Conservation (phyloP, 2,888 invertebrate species). For the Cancer borealis region DNA sequence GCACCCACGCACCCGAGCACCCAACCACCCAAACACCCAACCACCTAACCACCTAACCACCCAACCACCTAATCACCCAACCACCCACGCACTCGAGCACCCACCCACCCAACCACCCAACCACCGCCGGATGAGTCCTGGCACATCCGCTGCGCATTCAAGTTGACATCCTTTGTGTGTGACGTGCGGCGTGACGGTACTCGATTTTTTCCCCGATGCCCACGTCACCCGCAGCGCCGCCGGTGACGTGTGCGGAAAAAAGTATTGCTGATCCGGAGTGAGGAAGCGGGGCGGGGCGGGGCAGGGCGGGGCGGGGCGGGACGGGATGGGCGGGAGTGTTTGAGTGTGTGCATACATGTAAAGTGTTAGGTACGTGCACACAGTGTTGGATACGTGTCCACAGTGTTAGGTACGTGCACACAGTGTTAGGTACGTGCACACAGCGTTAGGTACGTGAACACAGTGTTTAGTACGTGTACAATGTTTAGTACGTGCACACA, state of each 20-base stretch:
- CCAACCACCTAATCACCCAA: no score
- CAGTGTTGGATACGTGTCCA: no score
- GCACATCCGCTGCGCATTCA: no score
- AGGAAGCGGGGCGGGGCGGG: background rate
- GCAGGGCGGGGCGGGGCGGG: background rate
- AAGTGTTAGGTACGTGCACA: no score
- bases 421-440: no score
- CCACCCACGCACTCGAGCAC: background rate
- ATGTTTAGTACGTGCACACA: no score
- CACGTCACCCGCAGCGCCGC: background rate
- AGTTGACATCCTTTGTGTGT: background rate
- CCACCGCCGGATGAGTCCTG: no score
- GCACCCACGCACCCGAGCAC: background rate
- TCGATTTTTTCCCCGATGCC: background rate
- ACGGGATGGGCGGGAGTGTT: background rate
- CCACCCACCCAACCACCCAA: background rate
- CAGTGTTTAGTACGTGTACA: no score
- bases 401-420: no score
- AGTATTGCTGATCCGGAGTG: background rate
- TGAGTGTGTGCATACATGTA: background rate
- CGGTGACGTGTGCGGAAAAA: background rate
- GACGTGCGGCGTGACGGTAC: background rate
- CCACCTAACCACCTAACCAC: no score
- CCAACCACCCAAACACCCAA: background rate
- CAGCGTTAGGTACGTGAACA: no score